A percentile compares a stretch with the other conserved stretches of the same genome.
phyloP scores from a whole-genome alignment of 2,113 vertebrate genomes.

The Isurus oxyrinchus region DNA sequence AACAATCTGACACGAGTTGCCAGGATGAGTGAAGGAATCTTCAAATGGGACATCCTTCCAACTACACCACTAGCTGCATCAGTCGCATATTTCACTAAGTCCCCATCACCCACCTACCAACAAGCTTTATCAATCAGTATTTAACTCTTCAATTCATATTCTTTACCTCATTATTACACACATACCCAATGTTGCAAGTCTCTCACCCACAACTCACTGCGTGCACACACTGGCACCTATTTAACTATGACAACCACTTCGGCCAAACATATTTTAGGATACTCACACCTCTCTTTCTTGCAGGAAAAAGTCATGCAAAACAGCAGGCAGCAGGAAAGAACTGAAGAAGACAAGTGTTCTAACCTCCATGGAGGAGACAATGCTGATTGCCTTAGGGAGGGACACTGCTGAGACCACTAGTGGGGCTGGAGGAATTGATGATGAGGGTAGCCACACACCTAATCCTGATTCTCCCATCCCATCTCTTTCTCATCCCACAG shows the following conservation, averaged over 20 bases:
- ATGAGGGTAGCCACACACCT: too few species aligned
- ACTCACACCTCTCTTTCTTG: too few species aligned
- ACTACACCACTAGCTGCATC: background rate
- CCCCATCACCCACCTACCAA: background rate
- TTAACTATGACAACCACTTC: background rate
- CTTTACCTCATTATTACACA: background rate
- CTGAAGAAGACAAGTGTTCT: too few species aligned
- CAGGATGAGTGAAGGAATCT: background rate
- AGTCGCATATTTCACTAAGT: background rate
- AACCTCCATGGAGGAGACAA: too few species aligned
- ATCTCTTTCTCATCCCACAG: too few species aligned
- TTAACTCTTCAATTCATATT: background rate
- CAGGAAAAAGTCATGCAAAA: too few species aligned
- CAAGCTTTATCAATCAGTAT: background rate
- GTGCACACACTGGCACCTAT: background rate
- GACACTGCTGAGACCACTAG: too few species aligned
- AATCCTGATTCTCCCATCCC: too few species aligned
- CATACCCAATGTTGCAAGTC: background rate
- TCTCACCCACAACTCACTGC: background rate
- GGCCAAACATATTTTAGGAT: too few species aligned
- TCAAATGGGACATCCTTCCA: background rate
- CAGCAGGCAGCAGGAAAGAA: too few species aligned
- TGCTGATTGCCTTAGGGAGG: too few species aligned
- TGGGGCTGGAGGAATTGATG: too few species aligned
- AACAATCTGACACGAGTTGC: background rate